phyloP scores from a whole-genome alignment of 2,797 vertebrate genomes.

The Karalla daura region DNA sequence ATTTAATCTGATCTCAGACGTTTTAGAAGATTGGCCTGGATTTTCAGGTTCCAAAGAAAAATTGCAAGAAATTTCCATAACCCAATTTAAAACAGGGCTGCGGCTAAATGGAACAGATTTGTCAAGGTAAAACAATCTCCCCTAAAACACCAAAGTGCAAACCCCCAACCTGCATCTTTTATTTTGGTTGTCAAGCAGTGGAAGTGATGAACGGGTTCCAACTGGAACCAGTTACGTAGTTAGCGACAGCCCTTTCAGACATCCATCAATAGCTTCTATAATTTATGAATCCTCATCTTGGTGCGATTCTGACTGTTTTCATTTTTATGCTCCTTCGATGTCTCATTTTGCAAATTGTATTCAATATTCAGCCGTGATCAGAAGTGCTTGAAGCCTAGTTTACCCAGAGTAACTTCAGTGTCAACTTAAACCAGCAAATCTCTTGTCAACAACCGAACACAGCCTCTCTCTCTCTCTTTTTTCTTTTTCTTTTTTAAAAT shows the following conservation, averaged over 20 bases:
- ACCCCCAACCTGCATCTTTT: constrained; percentile 4
- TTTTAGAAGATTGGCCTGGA: constrained; percentile 2
- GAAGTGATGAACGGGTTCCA: constrained; percentile 39
- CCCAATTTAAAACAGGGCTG: neutral
- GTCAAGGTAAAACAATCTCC: neutral
- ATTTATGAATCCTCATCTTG: too few relatives aligned
- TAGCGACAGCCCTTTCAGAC: too few relatives aligned
- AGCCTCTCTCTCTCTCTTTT: constrained; percentile 4
- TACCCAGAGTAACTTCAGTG: constrained; percentile 4
- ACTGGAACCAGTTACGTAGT: too few relatives aligned
- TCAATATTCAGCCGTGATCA: constrained; percentile 18
- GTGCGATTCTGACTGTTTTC: too few relatives aligned
- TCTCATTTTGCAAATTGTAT: constrained; percentile 17
- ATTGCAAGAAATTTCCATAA: neutral
- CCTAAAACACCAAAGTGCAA: constrained; percentile 10
- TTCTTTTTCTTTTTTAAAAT: too few relatives aligned
- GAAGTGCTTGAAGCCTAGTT: constrained; percentile 19
- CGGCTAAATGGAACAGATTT: constrained; percentile 5
- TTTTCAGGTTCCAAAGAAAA: constrained; percentile 14
- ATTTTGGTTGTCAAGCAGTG: constrained; percentile 27
- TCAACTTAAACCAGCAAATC: neutral
- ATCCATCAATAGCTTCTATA: too few relatives aligned
- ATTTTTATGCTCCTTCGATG: neutral
- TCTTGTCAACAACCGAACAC: constrained; percentile 10
- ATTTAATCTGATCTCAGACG: constrained; percentile 24